A percentile compares a stretch with the other conserved stretches of the same genome.
phyloP scores from a whole-genome alignment of 2,113 vertebrate genomes.

The Diadophis punctatus region DNA sequence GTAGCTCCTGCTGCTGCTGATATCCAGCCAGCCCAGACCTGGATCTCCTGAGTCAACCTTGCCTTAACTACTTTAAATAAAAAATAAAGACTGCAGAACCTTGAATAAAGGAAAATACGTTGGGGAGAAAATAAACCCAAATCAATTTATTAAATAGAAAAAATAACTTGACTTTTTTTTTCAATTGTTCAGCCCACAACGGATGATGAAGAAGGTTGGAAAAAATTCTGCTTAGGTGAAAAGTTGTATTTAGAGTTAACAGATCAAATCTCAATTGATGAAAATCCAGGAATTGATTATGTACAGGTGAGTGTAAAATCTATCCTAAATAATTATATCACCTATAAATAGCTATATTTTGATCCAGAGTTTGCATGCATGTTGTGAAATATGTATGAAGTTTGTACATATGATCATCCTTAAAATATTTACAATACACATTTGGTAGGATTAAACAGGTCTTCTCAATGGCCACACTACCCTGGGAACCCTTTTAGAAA shows the following conservation, averaged over 20 bases:
- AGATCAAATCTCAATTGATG: conserved; percentile 49
- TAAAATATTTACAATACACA: background rate
- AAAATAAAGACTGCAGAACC: background rate
- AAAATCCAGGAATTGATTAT: conserved; percentile 83
- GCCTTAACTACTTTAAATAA: accelerated
- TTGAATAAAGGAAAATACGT: background rate
- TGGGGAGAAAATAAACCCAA: background rate
- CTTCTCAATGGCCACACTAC: background rate
- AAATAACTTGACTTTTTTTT: conserved; percentile 29
- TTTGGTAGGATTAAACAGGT: background rate
- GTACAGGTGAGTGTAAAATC: conserved; percentile 72
- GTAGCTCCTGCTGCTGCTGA: background rate
- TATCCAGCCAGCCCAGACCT: background rate
- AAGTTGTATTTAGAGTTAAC: conserved; percentile 68
- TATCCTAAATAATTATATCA: background rate
- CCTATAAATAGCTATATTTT: background rate
- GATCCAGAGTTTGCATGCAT: background rate
- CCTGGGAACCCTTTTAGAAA: background rate
- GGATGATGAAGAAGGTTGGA: conserved; percentile 94
- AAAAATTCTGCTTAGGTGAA: conserved; percentile 91
- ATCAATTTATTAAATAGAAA: background rate
- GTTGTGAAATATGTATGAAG: background rate
- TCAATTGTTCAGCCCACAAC: conserved; percentile 74
- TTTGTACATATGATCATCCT: background rate
- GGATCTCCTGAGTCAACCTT: background rate